A percentile compares a stretch with the other conserved stretches of the same genome.
Conservation (phyloP, 2,797 vertebrate genomes). For the Enteromius argenteus region DNA sequence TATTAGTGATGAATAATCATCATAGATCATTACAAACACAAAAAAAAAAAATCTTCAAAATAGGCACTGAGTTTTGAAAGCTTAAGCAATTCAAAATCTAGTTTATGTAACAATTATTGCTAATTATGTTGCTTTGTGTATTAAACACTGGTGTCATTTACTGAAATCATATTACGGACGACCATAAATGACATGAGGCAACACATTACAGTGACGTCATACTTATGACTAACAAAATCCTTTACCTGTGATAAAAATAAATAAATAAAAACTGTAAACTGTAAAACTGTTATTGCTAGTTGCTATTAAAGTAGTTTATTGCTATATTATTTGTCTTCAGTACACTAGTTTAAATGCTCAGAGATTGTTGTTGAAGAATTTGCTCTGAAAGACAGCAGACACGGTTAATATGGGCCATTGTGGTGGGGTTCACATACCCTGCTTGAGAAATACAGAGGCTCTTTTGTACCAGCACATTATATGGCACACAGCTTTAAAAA, state of each 20-base stretch:
- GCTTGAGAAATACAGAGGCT: slow-evolving; percentile 58
- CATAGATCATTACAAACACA: neutral
- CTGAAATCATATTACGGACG: neutral
- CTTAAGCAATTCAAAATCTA: neutral
- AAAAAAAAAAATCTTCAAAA: neutral
- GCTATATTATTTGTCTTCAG: slow-evolving; percentile 7
- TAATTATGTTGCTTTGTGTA: neutral
- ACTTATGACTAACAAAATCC: neutral
- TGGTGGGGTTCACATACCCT: slow-evolving; percentile 49
- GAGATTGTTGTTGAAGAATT: slow-evolving; percentile 12
- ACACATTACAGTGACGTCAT: neutral
- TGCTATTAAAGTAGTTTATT: neutral
- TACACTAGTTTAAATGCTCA: neutral
- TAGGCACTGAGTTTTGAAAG: neutral
- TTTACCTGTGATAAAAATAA: neutral
- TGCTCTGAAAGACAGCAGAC: slow-evolving; percentile 46
- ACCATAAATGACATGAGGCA: neutral
- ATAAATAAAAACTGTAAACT: neutral
- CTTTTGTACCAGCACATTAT: slow-evolving; percentile 61
- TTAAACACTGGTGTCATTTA: neutral
- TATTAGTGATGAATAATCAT: neutral
- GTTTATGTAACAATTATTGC: too few species aligned
- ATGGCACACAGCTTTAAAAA: slow-evolving; percentile 51
- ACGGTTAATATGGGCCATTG: slow-evolving; percentile 56
- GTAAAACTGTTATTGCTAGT: neutral